phyloP scores from a whole-genome alignment of 2,797 vertebrate species.

The Aldrovandia affinis region DNA sequence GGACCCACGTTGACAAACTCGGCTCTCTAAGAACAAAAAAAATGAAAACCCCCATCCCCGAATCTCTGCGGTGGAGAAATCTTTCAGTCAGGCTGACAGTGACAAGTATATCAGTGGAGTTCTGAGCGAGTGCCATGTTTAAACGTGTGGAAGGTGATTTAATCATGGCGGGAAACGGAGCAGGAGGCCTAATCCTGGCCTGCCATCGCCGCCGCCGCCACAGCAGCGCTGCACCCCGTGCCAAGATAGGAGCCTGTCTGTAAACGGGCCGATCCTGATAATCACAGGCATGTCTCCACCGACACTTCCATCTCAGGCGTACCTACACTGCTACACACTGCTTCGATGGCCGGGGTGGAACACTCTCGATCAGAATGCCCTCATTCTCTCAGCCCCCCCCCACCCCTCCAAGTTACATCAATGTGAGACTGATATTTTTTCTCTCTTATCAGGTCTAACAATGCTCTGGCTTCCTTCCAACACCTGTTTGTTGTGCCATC shows the following conservation, averaged over 20 bases:
- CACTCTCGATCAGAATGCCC: not conserved
- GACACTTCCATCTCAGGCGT: not conserved
- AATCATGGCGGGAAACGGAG: slow-evolving; percentile 35
- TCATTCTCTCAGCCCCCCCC: not conserved
- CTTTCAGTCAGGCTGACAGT: slow-evolving; percentile 37
- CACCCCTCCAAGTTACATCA: not conserved
- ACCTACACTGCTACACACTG: too few species aligned
- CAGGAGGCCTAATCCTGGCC: slow-evolving; percentile 36
- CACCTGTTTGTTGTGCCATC: not conserved
- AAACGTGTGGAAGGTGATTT: slow-evolving; percentile 37
- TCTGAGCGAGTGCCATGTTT: slow-evolving; percentile 32
- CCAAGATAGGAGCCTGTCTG: slow-evolving; percentile 33
- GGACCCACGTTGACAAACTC: slow-evolving; percentile 2
- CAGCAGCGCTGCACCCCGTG: slow-evolving; percentile 11
- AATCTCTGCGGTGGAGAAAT: slow-evolving; percentile 22
- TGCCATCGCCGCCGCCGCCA: slow-evolving; percentile 24
- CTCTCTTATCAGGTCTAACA: not conserved
- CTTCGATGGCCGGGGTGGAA: not conserved
- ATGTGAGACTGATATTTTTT: not conserved
- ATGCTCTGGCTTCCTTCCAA: not conserved
- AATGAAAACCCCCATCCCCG: not conserved
- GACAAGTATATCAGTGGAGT: slow-evolving; percentile 43
- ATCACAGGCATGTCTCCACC: not conserved
- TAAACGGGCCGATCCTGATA: slow-evolving; percentile 25
- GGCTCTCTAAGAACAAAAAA: slow-evolving; percentile 4